Evolutionary conservation across 2,888 invertebrate species (phyloP), one percentile per base, ranked within the genome.

Genomic region (Pristionchus arcanus): DNA sequence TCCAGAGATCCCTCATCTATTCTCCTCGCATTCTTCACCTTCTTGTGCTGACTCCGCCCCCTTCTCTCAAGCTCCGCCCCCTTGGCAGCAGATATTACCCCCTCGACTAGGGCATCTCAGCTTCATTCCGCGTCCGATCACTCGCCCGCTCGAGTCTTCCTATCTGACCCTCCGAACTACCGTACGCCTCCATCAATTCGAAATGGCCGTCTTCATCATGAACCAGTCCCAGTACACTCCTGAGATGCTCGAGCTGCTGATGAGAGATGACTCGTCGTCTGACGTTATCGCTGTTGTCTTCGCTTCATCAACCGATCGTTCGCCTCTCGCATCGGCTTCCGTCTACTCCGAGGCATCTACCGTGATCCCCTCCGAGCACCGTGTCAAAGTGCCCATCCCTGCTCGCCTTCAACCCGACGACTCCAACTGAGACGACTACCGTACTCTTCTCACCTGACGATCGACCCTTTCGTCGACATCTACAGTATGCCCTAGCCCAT

Each of bases 131-230:
- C 74, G 25, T 81, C 81, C 25, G 81, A 81, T 81, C 37, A 74
- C 74, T 74, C 37, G 37, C 28, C n/a, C 42, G 42, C 37, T 74
- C n/a, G 28, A 42, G 81, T 81, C n/a, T 13, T 49, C 53, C n/a
- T 25, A 0, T 81, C 81, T 49, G 81, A 81, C 81, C 28, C n/a
- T 53, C 53, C 49, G 81, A 42, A 19, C 81, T 81, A 81, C 81
- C 81, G 81, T 81, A 81, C 37, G 53, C 81, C 81, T 49, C 0
- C 59, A 19, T 15, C 19, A 16, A 25, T 63, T n/a, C n/a, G 49
- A 25, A 28, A 81, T 81, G 81, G 81, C 81, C 31, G 81, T 81
- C 81, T 81, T 81, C 81, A 81, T 81, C 81, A 81, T 81, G 81
- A 81, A 81, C 49, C 81, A 81, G 49, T 28, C 81, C 0, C 81